Evolutionary conservation across 1,140 invertebrate genomes (phyloP), one percentile per base, ranked within the genome.

Genomic region (Diachasma alloeum): DNA sequence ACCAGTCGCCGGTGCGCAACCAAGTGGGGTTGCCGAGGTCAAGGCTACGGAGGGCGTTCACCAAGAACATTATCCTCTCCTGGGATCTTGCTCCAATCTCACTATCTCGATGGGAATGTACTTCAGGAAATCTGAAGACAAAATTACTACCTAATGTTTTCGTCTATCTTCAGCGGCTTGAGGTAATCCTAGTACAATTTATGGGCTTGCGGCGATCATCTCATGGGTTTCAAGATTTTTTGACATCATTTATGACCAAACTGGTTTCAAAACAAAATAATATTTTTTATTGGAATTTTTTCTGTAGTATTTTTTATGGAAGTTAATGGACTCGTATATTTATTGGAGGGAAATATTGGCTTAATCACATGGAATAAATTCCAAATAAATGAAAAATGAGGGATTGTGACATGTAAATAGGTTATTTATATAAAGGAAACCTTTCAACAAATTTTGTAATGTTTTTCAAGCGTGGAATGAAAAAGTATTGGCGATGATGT

Each of bases 31-130:
- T 80, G 59, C 53, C 53, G 82, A 81, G 83, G 83, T 84, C 83
- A 84, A 83, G 83, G 83, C 76, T 79, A 78, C 63, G 82, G 48
- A 84, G 82, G 82, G 80, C 83, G 82, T 84, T 84, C 82, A 84
- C 83, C 82, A 84, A 82, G 81, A 84, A 83, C 81, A 83, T 83
- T 83, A 81, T 83, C 63, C 79, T 79, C 78, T 63, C 59, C 24
- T 63, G 59, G 59, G 59, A 63, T 63, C 59, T 63, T 63, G 13
- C 59, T 63, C 59, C 59, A 63, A 63, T 63, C 59, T 63, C 24
- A 9, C 59, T 63, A 63, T 63, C 81, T 79, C 79, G 72, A 66
- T 31, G 42, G 72, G 44, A 39, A 44, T 19, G 22, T 24, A 67
- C 37, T 42, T 13, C 24, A 56, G 31, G 22, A 36, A 26, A 26